These are phyloP conservation scores for Artibeus jamaicensis DNA, from an alignment of 2,797 vertebrate genomes.

Conservation along the genomic window DNA sequence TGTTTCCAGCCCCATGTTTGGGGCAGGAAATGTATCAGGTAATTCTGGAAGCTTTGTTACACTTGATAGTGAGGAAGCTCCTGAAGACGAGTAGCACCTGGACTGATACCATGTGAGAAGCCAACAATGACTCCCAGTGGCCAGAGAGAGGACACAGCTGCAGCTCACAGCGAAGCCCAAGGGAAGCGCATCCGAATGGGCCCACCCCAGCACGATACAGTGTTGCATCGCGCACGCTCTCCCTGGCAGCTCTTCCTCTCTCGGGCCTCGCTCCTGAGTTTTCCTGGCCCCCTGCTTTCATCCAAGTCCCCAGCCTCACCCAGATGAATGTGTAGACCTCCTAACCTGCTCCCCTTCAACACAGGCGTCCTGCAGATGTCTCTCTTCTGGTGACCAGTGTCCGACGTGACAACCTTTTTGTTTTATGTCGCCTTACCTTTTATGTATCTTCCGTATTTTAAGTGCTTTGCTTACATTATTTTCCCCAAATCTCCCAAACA, in stretches of 20 bases:
- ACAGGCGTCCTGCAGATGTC: neutral
- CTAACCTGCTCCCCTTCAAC: neutral
- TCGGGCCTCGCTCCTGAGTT: neutral
- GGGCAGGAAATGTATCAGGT: neutral
- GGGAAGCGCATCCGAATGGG: neutral
- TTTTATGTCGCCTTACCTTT: neutral
- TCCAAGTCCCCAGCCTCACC: neutral
- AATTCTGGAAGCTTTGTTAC: neutral
- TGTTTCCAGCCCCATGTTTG: neutral
- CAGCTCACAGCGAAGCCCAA: neutral
- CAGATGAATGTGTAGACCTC: accelerated
- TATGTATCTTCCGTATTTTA: neutral
- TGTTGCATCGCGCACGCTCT: accelerated
- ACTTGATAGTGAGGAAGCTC: neutral
- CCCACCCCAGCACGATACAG: neutral
- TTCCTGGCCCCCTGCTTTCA: neutral
- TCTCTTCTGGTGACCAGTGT: neutral
- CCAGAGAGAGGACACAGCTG: neutral
- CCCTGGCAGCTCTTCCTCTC: neutral
- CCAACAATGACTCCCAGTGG: neutral
- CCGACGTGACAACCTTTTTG: neutral
- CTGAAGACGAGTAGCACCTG: neutral
- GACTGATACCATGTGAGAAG: neutral
- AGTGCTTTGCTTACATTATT: neutral
- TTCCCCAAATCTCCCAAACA: neutral